A percentile compares a stretch with the other conserved stretches of the same genome.
phyloP scores from a whole-genome alignment of 2,113 vertebrate genomes.

The Camelus bactrianus region DNA sequence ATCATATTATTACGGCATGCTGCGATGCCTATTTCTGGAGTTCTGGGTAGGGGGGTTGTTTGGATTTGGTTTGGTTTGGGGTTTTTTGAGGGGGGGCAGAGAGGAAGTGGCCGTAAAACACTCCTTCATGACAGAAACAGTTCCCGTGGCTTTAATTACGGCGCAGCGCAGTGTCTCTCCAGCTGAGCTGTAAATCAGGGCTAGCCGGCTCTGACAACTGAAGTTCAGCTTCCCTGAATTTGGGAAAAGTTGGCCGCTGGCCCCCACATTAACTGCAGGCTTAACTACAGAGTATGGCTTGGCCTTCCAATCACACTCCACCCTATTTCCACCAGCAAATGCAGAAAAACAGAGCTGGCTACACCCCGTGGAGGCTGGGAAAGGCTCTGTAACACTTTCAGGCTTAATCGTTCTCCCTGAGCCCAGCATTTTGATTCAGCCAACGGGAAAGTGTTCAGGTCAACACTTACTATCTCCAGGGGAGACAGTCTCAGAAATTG shows the following conservation, averaged over 20 bases:
- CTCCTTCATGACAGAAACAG: slow-evolving; percentile 37
- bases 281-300: background rate
- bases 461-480: slow-evolving; percentile 54
- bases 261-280: background rate
- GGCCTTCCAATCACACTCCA: slow-evolving; percentile 20
- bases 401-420: slow-evolving; percentile 11
- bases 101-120: slow-evolving; percentile 44
- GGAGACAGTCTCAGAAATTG: slow-evolving; percentile 66
- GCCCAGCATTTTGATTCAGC: slow-evolving; percentile 46
- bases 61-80: background rate
- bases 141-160: slow-evolving; percentile 62
- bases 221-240: background rate
- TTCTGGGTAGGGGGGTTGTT: background rate
- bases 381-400: slow-evolving; percentile 44
- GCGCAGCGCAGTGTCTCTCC: background rate
- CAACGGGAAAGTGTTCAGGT: slow-evolving; percentile 39
- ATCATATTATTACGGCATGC: background rate
- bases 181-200: slow-evolving; percentile 50
- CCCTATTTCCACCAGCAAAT: slow-evolving; percentile 4
- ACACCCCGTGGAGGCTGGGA: background rate
- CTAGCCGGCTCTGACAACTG: background rate
- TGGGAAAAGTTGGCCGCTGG: accelerated
- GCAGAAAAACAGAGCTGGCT: background rate
- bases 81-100: background rate
- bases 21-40: slow-evolving; percentile 44